Base-by-base conservation (phyloP, 2,797 vertebrate species). In the Catamblyrhynchus diadema region DNA sequence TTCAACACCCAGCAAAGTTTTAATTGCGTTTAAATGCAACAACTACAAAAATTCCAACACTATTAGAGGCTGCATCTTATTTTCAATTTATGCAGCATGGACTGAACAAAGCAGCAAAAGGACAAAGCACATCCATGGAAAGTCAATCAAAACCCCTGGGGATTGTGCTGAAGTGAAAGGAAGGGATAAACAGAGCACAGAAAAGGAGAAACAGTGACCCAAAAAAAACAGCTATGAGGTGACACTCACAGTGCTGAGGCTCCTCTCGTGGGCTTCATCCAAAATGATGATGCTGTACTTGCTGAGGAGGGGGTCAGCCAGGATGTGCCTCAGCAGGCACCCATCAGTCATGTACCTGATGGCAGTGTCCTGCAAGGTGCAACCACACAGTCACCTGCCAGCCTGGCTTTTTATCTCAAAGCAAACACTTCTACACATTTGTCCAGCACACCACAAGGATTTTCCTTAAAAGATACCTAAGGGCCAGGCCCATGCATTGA, bases 341-440 rank as follows among this genome's bases (percentile, higher is more conserved):
- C 99, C 99, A 39, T 99, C 99, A 0, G 99, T 99, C 99, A 99
- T 98, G 74, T 99, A 99, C 97, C 98, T 99, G 97, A 99, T 98
- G 60, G 94, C 97, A 3, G 99, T 99, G 85, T 98, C 98, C 99
- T 99, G 93, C 27, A 93, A 50, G 41, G 82, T 74, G 44, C 33
- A 72, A 91, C 3, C 4, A 74, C 10, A 93, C n/a, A 54, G 9
- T 88, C 44, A 88, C 48, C 81, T 59, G 50, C 59, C 13, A 60
- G 6, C 20, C 35, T 45, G 9, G 5, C 9, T 5, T 54, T 33
- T 42, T 3, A 30, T 3, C 39, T 48, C 70, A 5, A 8, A 53
- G 3, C 3, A 21, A 79, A 80, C 28, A 4, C 10, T 42, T 10
- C 23, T 7, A 18, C 14, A 1, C 4, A 20, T 9, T 7, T 9